Evolutionary conservation across 2,888 invertebrate genomes (phyloP).

Genomic region (Phoenoteleia sp.): DNA sequence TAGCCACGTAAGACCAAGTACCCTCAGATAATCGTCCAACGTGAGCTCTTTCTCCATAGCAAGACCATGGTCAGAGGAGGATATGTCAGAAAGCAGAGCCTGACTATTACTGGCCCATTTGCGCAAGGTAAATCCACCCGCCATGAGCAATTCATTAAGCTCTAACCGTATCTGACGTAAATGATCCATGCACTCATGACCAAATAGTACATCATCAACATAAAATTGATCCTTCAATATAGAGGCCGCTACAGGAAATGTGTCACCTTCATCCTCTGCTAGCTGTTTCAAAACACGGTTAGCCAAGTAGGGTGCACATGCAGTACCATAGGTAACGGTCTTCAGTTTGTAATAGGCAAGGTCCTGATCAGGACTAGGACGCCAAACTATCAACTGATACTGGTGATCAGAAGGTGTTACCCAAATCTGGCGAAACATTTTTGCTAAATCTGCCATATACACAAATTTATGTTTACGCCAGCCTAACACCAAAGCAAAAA

Average conservation of each 20-base stretch:
- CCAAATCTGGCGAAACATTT: conserved; percentile 8
- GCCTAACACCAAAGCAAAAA: neutral
- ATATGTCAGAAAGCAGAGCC: too few species aligned
- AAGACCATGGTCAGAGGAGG: conserved; percentile 29
- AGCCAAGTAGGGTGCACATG: neutral
- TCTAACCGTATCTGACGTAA: neutral
- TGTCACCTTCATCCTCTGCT: neutral
- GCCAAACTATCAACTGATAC: neutral
- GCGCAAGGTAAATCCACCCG: neutral
- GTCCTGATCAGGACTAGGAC: neutral
- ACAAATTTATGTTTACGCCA: conserved; percentile 3
- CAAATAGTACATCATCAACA: neutral
- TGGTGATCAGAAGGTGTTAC: neutral
- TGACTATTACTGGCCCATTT: neutral
- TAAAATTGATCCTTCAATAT: neutral
- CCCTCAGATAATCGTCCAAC: conserved; percentile 1
- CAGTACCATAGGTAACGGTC: neutral
- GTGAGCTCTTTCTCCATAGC: neutral
- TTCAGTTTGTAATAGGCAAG: neutral
- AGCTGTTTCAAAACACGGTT: neutral
- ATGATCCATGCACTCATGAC: neutral
- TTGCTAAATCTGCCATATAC: neutral
- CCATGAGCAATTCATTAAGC: neutral
- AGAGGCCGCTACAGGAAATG: neutral
- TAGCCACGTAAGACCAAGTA: conserved; percentile 37